Evolutionary conservation across 2,113 vertebrate genomes (phyloP), one percentile per base, ranked within the genome.

Genomic region (Psilopogon haemacephalus): DNA sequence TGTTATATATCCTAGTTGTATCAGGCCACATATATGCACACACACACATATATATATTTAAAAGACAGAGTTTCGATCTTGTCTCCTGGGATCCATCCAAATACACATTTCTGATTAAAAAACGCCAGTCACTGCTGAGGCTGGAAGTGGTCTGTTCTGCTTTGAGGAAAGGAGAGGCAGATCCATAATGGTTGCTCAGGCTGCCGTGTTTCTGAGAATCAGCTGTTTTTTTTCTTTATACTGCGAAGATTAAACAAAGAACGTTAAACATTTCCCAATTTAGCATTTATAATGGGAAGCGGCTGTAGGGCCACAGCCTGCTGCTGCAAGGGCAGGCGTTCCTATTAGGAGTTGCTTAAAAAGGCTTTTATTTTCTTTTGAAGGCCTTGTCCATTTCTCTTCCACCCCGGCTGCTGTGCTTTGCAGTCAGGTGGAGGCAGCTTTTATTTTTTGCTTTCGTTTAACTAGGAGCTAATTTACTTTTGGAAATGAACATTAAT

Each of bases 241-340:
- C 93, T 95, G 79, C 83, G 72, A 88, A 92, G 89, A 90, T 69
- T 85, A 82, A 93, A 83, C 89, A 92, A 92, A 95, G 77, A 97
- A 93, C 83, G 88, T 82, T 86, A 93, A 83, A 67, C 86, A 93
- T 79, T 91, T 95, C 95, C 88, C 76, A 91, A 35, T 91, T 96
- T 96, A 94, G 94, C 88, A 90, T 95, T 93, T 90, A 28, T 87
- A 89, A 90, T 92, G 46, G 92, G 68, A 91, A 96, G 94, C 84
- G 80, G 71, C 91, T 95, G 75, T 38, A 90, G 93, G 84, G 78
- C 90, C 88, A 79, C 78, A 93, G 74, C 77, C 92, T 88, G 26
- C 80, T 94, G 69, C 95, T 94, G 60, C 82, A 86, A 86, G 90
- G 90, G 77, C 84, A 76, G 81, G 27, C 62, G 8, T 84, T 94